These are phyloP conservation scores for Drosophila algonquin DNA, from an alignment of 2,888 invertebrate species.

Conservation along the genomic window DNA sequence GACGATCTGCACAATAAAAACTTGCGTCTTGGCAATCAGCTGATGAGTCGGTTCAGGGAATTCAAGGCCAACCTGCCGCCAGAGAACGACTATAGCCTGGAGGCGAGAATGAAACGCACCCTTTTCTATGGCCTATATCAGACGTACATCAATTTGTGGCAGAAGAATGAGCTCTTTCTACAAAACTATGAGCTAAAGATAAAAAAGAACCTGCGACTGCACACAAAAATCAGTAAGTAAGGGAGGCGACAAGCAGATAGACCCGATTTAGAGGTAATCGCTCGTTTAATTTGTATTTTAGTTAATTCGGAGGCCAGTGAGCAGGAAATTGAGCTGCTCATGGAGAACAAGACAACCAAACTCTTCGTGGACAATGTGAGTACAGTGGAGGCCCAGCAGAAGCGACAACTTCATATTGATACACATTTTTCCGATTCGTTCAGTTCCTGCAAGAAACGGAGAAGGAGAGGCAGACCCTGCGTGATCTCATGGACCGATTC, in stretches of 20 bases:
- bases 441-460: constrained; percentile 84
- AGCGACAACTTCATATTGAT: neutral
- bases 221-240: constrained; percentile 83
- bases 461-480: constrained; percentile 81
- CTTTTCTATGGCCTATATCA: constrained; percentile 83
- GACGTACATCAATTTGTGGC: constrained; percentile 83
- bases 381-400: constrained; percentile 13
- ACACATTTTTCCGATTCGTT: neutral
- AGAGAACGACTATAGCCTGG: constrained; percentile 81
- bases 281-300: constrained; percentile 35
- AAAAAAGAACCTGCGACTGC: constrained; percentile 83
- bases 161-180: constrained; percentile 82
- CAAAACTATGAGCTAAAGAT: constrained; percentile 82
- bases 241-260: no score
- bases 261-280: neutral
- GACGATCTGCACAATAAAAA: constrained; percentile 82
- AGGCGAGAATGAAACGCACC: constrained; percentile 83
- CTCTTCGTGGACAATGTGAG: constrained; percentile 84
- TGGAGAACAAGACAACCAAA: constrained; percentile 83
- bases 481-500: constrained; percentile 83
- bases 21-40: constrained; percentile 81
- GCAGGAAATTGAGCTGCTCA: constrained; percentile 83
- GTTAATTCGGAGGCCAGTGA: constrained; percentile 83
- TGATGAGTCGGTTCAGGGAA: constrained; percentile 82
- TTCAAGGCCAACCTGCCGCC: constrained; percentile 81